Percentiles rank a stretch among this genome's conserved stretches.
phyloP scores from a whole-genome alignment of 2,113 vertebrate species.

The Struthio camelus region DNA sequence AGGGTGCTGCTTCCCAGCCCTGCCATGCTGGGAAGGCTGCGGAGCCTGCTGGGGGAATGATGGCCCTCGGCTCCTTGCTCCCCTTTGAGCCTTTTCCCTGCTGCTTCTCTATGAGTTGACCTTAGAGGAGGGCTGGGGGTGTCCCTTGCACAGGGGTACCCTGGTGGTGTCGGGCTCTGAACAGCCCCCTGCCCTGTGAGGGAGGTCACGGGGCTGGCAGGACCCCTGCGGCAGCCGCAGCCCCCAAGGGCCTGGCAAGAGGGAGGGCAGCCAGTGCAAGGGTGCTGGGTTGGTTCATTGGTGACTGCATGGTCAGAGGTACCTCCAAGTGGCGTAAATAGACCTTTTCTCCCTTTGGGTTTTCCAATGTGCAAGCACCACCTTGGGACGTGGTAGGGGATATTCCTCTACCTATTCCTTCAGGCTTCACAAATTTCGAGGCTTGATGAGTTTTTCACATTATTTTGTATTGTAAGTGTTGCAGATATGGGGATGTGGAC shows the following conservation, averaged over 20 bases:
- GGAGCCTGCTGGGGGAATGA: too few species aligned
- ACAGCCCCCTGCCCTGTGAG: not conserved
- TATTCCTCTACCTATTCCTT: not conserved
- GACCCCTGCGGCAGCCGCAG: not conserved
- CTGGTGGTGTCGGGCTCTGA: fast-evolving
- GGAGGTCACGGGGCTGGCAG: too few species aligned
- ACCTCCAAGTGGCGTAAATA: fast-evolving
- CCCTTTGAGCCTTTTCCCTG: not conserved
- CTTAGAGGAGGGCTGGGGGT: too few species aligned
- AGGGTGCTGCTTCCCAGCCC: not conserved
- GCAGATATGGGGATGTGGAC: not conserved
- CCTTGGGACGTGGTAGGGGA: fast-evolving
- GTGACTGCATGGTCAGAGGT: not conserved
- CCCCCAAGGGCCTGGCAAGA: not conserved
- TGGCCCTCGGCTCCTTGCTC: too few species aligned
- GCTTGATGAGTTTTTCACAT: not conserved
- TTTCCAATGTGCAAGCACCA: not conserved
- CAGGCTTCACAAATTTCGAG: not conserved
- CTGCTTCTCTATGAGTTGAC: not conserved
- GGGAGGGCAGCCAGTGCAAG: not conserved
- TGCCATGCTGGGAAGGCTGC: not conserved
- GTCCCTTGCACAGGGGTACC: too few species aligned
- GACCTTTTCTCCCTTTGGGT: not conserved
- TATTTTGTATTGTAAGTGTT: not conserved
- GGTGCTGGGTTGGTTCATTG: not conserved